Conservation (phyloP, 2,797 vertebrate genomes). For the Danio jaintianensis region DNA sequence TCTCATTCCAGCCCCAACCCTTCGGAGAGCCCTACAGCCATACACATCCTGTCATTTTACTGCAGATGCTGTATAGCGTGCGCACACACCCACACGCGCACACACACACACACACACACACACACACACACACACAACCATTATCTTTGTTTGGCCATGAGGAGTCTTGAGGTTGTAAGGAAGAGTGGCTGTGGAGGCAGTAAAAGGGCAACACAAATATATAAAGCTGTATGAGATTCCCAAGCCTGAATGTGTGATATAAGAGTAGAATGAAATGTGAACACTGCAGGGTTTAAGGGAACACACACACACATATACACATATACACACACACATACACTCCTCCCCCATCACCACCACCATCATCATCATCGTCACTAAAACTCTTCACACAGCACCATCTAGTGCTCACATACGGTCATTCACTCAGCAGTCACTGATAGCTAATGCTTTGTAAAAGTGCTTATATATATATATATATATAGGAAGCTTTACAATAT, state of each 20-base stretch:
- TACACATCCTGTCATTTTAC: slow-evolving; percentile 77
- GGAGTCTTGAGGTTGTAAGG: background rate
- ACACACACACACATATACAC: background rate
- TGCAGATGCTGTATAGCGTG: slow-evolving; percentile 35
- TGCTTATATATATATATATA: no score
- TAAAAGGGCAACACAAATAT: slow-evolving; percentile 51
- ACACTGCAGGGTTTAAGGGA: slow-evolving; percentile 45
- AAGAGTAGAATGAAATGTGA: slow-evolving; percentile 34
- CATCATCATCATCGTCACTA: slow-evolving; percentile 63
- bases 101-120: no score
- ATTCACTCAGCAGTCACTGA: slow-evolving; percentile 14
- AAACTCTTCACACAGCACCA: slow-evolving; percentile 81
- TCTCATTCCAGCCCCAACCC: slow-evolving; percentile 72
- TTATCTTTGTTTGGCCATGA: slow-evolving; percentile 26
- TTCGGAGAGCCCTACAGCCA: slow-evolving; percentile 71
- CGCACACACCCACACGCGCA: no score
- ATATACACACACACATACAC: background rate
- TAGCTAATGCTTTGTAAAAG: background rate
- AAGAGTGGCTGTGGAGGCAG: background rate
- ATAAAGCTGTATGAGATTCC: slow-evolving; percentile 41
- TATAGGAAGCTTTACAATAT: no score
- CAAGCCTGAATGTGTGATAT: slow-evolving; percentile 14
- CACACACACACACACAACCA: background rate
- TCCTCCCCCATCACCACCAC: slow-evolving; percentile 13
- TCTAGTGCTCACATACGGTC: slow-evolving; percentile 75